Base-by-base conservation (phyloP, 2,888 invertebrate genomes). In the Strigamia crassipes region DNA sequence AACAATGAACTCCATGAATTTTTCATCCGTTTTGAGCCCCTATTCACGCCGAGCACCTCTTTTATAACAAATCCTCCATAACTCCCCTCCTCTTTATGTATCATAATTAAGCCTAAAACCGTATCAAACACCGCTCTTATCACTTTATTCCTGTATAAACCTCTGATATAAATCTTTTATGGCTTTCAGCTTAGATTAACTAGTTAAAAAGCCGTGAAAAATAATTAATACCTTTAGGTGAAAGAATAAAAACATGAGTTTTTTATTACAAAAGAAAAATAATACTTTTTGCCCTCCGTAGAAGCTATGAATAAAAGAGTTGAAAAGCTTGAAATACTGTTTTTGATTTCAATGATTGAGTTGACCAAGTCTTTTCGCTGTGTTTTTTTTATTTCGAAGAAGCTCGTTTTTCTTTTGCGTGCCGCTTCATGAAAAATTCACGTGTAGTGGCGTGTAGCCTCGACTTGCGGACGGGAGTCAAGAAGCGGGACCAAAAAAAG, bases 351-450 rank as follows among this genome's bases (percentile, higher is more conserved):
- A 23, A 66, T 66, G 66, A 66, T 66, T 66, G 66, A 66, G 27
- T 66, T 66, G 66, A 66, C 66, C 66, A 66, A 66, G 66, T 66
- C 66, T 66, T 66, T 66, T 66, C 66, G 66, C 66, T 66, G n/a
- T n/a, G n/a, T 66, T 66, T 31, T 15, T 66, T 66, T 31, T 10
- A 27, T 66, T 66, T 66, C 13, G 31, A 66, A 31, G 31, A 27
- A 9, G 23, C 31, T 66, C 66, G 66, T 66, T 66, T 66, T 66
- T 66, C 66, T 66, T 66, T 66, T 66, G 66, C 66, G 66, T 66
- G 66, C 66, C 66, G 66, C 66, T 66, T 66, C 66, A 66, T 66
- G 66, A 66, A 66, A 66, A 27, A 66, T 66, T 66, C 66, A 66
- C 66, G n/a, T 51, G 23, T 23, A 66, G 66, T 66, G 66, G 66